Base-by-base conservation (phyloP, 2,113 vertebrate genomes). In the Lycaon pictus region DNA sequence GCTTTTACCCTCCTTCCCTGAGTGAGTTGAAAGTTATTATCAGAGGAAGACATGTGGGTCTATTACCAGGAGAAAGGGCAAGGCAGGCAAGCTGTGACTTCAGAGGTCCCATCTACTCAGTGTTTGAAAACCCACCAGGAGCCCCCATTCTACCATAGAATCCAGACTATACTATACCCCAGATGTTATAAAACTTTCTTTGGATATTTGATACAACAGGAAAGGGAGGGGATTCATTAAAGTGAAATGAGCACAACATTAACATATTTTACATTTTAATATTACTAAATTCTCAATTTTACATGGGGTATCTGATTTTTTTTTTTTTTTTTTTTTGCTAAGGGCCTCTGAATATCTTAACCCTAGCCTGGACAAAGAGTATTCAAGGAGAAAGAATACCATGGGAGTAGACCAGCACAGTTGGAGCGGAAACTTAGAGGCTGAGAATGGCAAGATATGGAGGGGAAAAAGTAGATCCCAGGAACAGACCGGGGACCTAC, bases 51-150 rank as follows among this genome's bases (percentile, higher is more conserved):
- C 55, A 29, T 95, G 86, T 88, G 60, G 27, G 63, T 79, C 85
- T 51, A n/a, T 91, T 89, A 77, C 1, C 63, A 58, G 87, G 58
- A 58, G 62, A 80, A 87, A 69, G 55, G 65, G 69, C 7, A n/a
- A 60, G 51, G 12, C 74, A 27, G 22, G 5, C 67, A 82, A 80
- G 62, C 95, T 71, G 71, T 90, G 87, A 79, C 89, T 93, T 86
- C 23, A 7, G 60, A 76, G 53, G 69, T 48, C 62, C 25, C 67
- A 88, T 65, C 86, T 85, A 88, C 27, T 55, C 48, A 51, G 23
- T 60, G 19, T 72, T 90, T 88, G 93, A 60, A 97, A 91, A 95
- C 90, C 65, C 29, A 93, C 81, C 35, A 20, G 92, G 51, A 88
- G 35, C 69, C 27, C 58, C 65, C 51, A 65, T 51, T 82, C 65